Evolutionary conservation across 2,797 vertebrate genomes (phyloP), one percentile per base, ranked within the genome.

Genomic region (Periparus ater): DNA sequence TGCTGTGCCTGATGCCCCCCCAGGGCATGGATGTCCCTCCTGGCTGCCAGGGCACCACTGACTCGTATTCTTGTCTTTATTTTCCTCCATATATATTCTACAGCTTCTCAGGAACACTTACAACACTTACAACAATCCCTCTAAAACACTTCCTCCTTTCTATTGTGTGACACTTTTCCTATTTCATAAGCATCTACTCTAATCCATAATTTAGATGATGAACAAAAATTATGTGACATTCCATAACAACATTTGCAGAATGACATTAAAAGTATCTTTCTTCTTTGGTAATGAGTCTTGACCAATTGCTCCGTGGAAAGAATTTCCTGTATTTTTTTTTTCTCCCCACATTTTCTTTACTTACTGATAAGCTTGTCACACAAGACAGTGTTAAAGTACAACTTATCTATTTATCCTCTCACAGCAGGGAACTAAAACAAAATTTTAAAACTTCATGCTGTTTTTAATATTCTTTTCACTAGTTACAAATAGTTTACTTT

Each of bases 1-100:
- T 61, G 29, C 40, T 68, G n/a, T 0, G 34, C 65, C 34, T 54
- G 34, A 55, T 86, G 57, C 1, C 8, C 20, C 38, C 38, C 6
- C 40, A n/a, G 42, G 19, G 34, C 65, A 70, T 1, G 1, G 1
- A 0, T 34, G 14, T 2, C 25, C 30, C 25, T 54, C 20, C 30
- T 77, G 48, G 48, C 34, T 77, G 25, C 55, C 57, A 77, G 21
- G 34, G 25, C 42, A 77, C 42, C 48, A 34, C 30, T 12, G 17
- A 48, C 14, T 62, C 65, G 13, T 44, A 4, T 18, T 62, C 34
- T 30, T 66, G 6, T 42, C 58, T 85, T 50, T 78, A 55, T 42
- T 40, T 84, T 72, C 61, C 29, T 78, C 38, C 17, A 23, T 30
- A 36, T 23, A 14, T 4, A 10, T 67, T 74, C 45, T 67, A 32